Conservation (phyloP, 2,888 invertebrate genomes). For the Mythimna pallens region DNA sequence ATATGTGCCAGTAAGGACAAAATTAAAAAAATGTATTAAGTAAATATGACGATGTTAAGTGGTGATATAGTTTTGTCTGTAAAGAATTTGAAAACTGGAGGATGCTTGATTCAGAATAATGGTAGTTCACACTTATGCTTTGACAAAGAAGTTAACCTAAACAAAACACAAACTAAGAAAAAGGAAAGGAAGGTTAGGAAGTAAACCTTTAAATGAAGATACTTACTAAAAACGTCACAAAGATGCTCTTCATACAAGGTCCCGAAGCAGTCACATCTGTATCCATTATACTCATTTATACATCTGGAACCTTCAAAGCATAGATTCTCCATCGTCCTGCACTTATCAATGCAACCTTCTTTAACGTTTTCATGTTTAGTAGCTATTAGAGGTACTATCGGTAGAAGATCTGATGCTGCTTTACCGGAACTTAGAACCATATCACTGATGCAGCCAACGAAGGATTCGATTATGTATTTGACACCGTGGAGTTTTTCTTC, state of each 20-base stretch:
- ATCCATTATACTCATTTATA: conserved; percentile 97
- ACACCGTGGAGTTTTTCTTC: conserved; percentile 97
- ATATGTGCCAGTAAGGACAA: neutral
- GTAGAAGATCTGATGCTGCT: conserved; percentile 95
- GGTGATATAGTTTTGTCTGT: neutral
- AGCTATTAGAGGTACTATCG: conserved; percentile 95
- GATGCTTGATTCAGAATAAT: too few species aligned
- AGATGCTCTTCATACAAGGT: conserved; percentile 97
- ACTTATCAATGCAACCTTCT: conserved; percentile 96
- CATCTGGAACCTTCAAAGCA: conserved; percentile 97
- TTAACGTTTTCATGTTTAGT: conserved; percentile 97
- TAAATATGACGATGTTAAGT: neutral
- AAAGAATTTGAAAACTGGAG: too few species aligned
- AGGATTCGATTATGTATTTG: conserved; percentile 97
- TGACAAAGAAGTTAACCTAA: neutral
- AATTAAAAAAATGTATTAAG: neutral
- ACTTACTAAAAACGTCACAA: conserved; percentile 97
- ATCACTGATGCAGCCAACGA: conserved; percentile 97
- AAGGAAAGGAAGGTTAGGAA: too few species aligned
- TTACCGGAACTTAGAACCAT: conserved; percentile 96
- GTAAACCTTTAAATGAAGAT: conserved; percentile 8
- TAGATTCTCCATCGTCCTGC: conserved; percentile 94
- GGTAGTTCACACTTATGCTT: neutral
- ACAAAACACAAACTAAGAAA: too few species aligned
- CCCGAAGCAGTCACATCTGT: conserved; percentile 98